Evolutionary conservation across 1,140 invertebrate species (phyloP).

Genomic region (Pectinophora gossypiella): DNA sequence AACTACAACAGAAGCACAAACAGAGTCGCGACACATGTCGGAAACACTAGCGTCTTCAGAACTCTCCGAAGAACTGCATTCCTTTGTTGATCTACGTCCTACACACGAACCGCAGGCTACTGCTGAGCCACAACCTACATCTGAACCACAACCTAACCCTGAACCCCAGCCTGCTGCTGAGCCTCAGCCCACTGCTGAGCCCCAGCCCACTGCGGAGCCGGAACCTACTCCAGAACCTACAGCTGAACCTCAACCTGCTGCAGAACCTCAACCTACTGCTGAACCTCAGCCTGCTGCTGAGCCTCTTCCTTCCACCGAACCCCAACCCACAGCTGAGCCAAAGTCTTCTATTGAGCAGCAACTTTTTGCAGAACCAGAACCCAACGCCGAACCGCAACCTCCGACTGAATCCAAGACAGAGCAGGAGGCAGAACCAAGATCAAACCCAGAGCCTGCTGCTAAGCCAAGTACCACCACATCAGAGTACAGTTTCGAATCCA

Average conservation of each 20-base stretch:
- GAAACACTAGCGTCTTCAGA: conserved; percentile 23
- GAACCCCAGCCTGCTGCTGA: conserved; percentile 29
- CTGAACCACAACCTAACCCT: conserved; percentile 28
- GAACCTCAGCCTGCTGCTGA: conserved; percentile 29
- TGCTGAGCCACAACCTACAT: conserved; percentile 20
- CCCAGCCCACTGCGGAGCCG: conserved; percentile 28
- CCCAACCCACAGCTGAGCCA: conserved; percentile 27
- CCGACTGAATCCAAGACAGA: conserved; percentile 16
- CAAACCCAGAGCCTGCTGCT: conserved; percentile 21
- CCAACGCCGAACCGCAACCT: conserved; percentile 33
- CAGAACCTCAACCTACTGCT: conserved; percentile 18
- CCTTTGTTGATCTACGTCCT: conserved; percentile 23
- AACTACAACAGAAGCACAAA: conserved; percentile 23
- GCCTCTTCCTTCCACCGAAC: conserved; percentile 17
- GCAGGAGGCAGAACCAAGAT: background rate
- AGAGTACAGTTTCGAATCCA: no score
- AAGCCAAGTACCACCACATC: conserved; percentile 18
- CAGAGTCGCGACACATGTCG: conserved; percentile 19
- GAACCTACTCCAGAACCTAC: conserved; percentile 16
- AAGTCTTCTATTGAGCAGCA: conserved; percentile 33
- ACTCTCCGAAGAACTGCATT: conserved; percentile 33
- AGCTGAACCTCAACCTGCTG: conserved; percentile 29
- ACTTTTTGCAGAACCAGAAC: conserved; percentile 35
- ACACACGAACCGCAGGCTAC: conserved; percentile 11
- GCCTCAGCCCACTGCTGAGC: conserved; percentile 20